These are phyloP conservation scores for Acestrorhynchus altus DNA, from an alignment of 2,797 vertebrate species.

Conservation along the genomic window DNA sequence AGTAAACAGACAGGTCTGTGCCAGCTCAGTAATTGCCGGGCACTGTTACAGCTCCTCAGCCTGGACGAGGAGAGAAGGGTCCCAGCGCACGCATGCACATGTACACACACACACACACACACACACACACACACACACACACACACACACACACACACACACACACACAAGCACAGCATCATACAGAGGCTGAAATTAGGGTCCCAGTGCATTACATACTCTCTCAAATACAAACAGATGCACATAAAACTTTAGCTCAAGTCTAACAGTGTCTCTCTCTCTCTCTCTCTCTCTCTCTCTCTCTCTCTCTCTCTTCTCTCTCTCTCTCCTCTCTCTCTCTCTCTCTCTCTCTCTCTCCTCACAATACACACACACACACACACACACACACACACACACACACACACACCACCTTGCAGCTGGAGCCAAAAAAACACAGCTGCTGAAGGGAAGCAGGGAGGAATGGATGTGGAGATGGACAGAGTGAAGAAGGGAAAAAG, in stretches of 20 bases:
- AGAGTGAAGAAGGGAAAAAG: constrained; percentile 30
- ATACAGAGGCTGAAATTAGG: constrained; percentile 20
- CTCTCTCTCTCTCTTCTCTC: background rate
- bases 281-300: constrained; percentile 39
- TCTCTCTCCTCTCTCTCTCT: constrained; percentile 7
- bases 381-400: too few relatives aligned
- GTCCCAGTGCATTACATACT: constrained; percentile 32
- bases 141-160: constrained; percentile 8
- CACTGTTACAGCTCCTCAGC: constrained; percentile 96
- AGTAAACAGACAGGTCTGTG: constrained; percentile 97
- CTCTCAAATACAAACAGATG: constrained; percentile 43
- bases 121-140: constrained; percentile 53
- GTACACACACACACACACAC: constrained; percentile 17
- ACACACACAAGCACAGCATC: constrained; percentile 47
- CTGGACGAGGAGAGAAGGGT: constrained; percentile 82
- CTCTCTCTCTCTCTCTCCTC: background rate
- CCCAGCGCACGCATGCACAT: constrained; percentile 34
- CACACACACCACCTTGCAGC: constrained; percentile 76
- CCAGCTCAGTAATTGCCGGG: constrained; percentile 99
- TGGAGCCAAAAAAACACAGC: constrained; percentile 93
- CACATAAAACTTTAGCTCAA: constrained; percentile 51
- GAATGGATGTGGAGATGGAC: constrained; percentile 75
- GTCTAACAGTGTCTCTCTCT: background rate
- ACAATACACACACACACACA: too few relatives aligned
- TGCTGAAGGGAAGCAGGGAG: constrained; percentile 83